phyloP scores from a whole-genome alignment of 2,797 vertebrate genomes.

The Heterohyrax brucei region DNA sequence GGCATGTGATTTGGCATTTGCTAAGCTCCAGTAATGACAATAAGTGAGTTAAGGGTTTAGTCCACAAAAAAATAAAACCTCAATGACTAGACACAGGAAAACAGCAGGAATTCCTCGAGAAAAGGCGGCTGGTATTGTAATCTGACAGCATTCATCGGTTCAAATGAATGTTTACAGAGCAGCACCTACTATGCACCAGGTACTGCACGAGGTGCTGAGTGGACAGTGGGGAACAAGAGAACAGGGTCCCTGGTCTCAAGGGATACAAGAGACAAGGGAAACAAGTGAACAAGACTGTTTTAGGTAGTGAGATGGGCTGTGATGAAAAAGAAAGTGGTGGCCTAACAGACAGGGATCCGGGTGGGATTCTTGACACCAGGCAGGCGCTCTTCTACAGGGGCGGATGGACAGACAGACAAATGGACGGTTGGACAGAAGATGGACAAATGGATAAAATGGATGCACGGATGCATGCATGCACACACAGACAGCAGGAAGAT shows the following conservation, averaged over 20 bases:
- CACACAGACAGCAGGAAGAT: not conserved
- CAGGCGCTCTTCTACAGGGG: not conserved
- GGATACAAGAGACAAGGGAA: not conserved
- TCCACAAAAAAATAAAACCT: slow-evolving; percentile 75
- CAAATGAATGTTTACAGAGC: not conserved
- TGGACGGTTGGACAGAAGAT: no score
- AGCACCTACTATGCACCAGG: not conserved
- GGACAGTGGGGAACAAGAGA: not conserved
- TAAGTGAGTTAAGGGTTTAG: slow-evolving; percentile 9
- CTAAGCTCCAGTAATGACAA: slow-evolving; percentile 64
- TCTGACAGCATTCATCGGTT: slow-evolving; percentile 30
- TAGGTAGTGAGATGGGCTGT: not conserved
- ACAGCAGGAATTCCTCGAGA: not conserved
- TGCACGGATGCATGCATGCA: not conserved
- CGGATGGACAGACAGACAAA: no score
- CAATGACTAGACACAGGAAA: slow-evolving; percentile 32
- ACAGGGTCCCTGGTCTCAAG: not conserved
- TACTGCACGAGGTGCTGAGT: not conserved
- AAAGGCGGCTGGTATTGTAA: not conserved
- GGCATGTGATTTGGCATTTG: slow-evolving; percentile 71
- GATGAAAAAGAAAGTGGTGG: slow-evolving; percentile 23
- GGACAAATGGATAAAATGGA: not conserved
- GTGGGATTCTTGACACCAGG: not conserved
- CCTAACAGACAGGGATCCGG: not conserved
- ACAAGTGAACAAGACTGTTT: not conserved